These are phyloP conservation scores for Tetramorium simillimum DNA, from an alignment of 1,140 invertebrate genomes.

Conservation along the genomic window DNA sequence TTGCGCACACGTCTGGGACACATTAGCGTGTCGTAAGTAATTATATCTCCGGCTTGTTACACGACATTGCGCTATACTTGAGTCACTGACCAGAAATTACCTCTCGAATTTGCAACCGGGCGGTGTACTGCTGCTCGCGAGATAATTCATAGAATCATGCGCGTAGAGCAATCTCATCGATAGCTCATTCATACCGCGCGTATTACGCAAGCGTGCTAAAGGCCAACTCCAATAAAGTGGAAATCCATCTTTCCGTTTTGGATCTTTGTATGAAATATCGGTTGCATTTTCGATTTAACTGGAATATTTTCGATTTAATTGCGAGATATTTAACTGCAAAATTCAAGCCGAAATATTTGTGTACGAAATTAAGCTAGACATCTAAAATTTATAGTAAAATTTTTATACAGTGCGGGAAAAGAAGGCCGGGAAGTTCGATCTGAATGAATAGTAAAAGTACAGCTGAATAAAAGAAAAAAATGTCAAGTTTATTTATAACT, in stretches of 20 bases:
- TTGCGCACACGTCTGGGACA: not conserved
- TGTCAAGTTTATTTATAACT: not conserved
- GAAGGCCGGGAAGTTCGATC: not conserved
- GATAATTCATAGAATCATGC: conserved; percentile 38
- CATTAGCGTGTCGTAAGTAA: not conserved
- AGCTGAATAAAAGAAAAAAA: not conserved
- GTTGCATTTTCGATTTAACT: not conserved
- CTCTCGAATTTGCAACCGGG: conserved; percentile 18
- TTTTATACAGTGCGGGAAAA: not conserved
- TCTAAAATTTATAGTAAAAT: conserved; percentile 4
- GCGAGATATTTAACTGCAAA: not conserved
- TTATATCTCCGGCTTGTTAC: not conserved
- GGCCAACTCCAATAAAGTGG: not conserved
- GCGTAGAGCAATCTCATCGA: not conserved
- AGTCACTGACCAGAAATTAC: conserved; percentile 2
- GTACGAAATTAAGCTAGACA: not conserved
- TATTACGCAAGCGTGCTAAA: not conserved
- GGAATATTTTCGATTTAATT: not conserved
- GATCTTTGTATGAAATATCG: not conserved
- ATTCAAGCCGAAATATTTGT: not conserved
- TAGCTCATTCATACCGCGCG: conserved; percentile 16
- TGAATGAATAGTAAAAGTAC: not conserved
- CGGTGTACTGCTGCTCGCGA: not conserved
- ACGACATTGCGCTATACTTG: not conserved
- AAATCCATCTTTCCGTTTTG: conserved; percentile 2